phyloP scores from a whole-genome alignment of 2,888 invertebrate species.

The Papilio demoleus region DNA sequence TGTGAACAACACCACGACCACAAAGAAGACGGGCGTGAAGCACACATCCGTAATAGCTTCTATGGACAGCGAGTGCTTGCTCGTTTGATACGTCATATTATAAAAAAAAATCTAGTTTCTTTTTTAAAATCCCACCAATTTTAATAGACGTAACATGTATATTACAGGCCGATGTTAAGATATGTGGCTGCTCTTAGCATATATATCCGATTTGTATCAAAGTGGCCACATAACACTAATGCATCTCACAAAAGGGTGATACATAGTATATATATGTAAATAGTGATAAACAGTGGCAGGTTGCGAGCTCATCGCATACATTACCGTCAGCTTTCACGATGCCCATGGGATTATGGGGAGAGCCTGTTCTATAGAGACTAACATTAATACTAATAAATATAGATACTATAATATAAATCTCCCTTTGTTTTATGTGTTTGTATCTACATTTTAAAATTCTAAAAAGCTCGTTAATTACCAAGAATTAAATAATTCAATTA shows the following conservation, averaged over 20 bases:
- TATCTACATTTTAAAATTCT: background rate
- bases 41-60: too few relatives aligned
- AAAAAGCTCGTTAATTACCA: background rate
- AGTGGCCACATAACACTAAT: conserved; percentile 5
- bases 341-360: conserved; percentile 33
- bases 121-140: too few relatives aligned
- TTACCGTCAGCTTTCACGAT: conserved; percentile 42
- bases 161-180: background rate
- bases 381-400: conserved; percentile 12
- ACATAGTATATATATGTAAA: conserved; percentile 30
- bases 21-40: too few relatives aligned
- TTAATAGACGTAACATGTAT: too few relatives aligned
- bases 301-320: conserved; percentile 39
- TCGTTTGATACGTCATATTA: too few relatives aligned
- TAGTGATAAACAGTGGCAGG: conserved; percentile 39
- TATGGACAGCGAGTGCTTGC: too few relatives aligned
- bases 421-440: conserved; percentile 1
- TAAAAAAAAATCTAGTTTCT: too few relatives aligned
- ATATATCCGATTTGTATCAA: background rate
- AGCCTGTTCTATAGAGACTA: conserved; percentile 26
- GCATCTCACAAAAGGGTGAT: conserved; percentile 24
- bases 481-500: background rate
- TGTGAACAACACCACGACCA: too few relatives aligned
- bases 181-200: background rate
- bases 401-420: conserved; percentile 1